Conservation (phyloP, 2,113 vertebrate species). For the Cathartes aura region DNA sequence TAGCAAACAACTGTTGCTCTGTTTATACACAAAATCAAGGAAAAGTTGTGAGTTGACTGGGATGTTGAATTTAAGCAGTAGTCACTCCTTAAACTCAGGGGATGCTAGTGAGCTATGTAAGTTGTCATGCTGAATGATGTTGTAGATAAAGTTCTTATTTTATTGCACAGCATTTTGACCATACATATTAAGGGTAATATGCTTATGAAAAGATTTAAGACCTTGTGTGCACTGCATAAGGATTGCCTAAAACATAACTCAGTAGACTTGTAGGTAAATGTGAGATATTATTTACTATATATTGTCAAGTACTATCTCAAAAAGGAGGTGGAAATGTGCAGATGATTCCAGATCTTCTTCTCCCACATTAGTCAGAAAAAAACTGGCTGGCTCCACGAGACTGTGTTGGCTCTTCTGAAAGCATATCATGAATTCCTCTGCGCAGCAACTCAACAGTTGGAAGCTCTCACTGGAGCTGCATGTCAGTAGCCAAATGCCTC, state of each 20-base stretch:
- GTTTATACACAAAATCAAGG: not conserved
- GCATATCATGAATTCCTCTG: not conserved
- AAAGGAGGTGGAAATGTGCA: not conserved
- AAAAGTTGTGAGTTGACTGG: not conserved
- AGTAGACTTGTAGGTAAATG: not conserved
- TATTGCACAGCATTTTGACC: not conserved
- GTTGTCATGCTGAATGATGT: not conserved
- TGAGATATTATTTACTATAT: not conserved
- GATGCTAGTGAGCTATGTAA: not conserved
- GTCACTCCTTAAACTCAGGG: not conserved
- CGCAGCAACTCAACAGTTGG: not conserved
- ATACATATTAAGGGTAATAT: not conserved
- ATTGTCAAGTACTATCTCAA: not conserved
- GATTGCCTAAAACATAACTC: not conserved
- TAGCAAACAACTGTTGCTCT: not conserved
- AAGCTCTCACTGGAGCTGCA: not conserved
- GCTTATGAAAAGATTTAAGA: not conserved
- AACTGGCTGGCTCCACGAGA: not conserved
- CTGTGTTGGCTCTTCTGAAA: not conserved
- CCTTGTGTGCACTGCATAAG: fast-evolving
- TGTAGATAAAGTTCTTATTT: not conserved
- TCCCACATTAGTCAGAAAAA: not conserved
- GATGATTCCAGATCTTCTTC: not conserved
- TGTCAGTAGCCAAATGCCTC: not conserved
- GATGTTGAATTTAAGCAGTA: not conserved